These are phyloP conservation scores for Saccostrea echinata DNA, from an alignment of 1,140 invertebrate genomes.

Conservation along the genomic window DNA sequence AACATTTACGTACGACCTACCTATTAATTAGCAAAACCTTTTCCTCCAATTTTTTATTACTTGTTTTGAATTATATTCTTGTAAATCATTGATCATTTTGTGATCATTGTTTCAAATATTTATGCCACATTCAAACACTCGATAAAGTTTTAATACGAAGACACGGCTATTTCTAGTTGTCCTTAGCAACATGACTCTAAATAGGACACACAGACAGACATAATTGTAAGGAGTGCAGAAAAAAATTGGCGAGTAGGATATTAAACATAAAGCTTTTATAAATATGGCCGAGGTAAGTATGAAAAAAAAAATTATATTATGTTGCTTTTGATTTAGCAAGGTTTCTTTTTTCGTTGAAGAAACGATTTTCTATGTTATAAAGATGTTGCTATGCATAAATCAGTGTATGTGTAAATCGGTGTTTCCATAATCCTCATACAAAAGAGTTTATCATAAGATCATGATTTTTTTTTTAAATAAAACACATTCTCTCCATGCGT, in stretches of 20 bases:
- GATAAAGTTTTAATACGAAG: background rate
- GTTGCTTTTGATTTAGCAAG: background rate
- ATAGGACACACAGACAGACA: slow-evolving; percentile 43
- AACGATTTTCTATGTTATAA: too few relatives aligned
- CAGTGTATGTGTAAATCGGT: too few relatives aligned
- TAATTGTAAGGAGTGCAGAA: background rate
- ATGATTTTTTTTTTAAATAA: too few relatives aligned
- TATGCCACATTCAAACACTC: background rate
- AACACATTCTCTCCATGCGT: too few relatives aligned
- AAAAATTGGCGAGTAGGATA: background rate
- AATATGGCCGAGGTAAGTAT: slow-evolving; percentile 39
- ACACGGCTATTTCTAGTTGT: background rate
- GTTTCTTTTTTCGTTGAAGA: too few relatives aligned
- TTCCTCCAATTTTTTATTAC: background rate
- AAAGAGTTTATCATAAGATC: too few relatives aligned
- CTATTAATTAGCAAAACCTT: background rate
- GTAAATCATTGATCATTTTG: background rate
- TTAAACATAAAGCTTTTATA: background rate
- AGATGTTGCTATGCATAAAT: too few relatives aligned
- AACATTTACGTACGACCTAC: background rate
- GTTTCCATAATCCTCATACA: too few relatives aligned
- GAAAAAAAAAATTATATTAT: background rate
- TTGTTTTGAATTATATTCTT: background rate
- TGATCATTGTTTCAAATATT: background rate
- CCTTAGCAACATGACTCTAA: slow-evolving; percentile 32